These are phyloP conservation scores for Muntiacus muntjak DNA, from an alignment of 2,113 vertebrate species.

Conservation along the genomic window DNA sequence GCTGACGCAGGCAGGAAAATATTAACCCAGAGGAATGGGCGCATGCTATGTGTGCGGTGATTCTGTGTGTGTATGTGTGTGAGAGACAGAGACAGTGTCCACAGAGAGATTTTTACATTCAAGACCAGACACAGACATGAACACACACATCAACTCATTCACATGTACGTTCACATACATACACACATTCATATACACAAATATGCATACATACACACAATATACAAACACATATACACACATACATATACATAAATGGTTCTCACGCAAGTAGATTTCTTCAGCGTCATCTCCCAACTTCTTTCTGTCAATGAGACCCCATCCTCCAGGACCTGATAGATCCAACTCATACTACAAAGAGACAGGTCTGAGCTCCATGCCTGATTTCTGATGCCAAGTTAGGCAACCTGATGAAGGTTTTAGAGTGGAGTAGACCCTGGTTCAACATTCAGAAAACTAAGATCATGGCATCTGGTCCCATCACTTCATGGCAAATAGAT, in stretches of 20 bases:
- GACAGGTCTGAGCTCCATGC: neutral
- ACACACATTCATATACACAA: neutral
- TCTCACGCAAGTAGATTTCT: neutral
- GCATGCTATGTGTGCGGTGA: neutral
- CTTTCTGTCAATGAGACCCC: neutral
- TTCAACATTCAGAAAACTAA: neutral
- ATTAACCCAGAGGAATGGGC: constrained; percentile 64
- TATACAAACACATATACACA: neutral
- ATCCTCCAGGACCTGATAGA: neutral
- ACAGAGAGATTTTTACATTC: neutral
- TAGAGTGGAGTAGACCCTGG: neutral
- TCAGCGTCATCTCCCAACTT: neutral
- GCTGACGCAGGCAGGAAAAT: constrained; percentile 71
- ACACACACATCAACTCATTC: neutral
- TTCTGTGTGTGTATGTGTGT: neutral
- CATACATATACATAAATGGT: neutral
- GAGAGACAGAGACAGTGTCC: neutral
- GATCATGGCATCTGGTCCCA: too few species aligned
- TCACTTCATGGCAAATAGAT: too few species aligned
- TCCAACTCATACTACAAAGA: neutral
- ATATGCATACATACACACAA: neutral
- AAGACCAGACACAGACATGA: neutral
- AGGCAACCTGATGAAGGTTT: neutral
- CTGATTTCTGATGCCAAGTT: neutral
- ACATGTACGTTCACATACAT: neutral